Conservation (phyloP, 2,113 vertebrate species). For the Andinoacara biseriatus region DNA sequence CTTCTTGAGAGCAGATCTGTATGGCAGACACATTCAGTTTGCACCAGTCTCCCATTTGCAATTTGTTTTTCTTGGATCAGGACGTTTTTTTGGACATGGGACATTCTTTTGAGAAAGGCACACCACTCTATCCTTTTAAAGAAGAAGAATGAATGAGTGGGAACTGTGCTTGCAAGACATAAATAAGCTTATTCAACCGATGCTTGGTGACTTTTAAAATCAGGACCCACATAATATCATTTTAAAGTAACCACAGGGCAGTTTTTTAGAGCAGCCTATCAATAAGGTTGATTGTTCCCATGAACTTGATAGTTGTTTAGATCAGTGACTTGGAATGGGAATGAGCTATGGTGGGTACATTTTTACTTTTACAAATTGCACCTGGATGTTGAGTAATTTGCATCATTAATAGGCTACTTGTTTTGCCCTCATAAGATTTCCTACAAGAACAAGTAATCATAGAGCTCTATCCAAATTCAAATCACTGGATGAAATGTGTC, state of each 20-base stretch:
- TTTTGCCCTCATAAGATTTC: not conserved
- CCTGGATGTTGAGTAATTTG: not conserved
- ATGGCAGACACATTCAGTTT: not conserved
- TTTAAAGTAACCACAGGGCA: not conserved
- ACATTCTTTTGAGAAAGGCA: not conserved
- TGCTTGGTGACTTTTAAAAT: not conserved
- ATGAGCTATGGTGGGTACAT: not conserved
- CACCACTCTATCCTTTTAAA: constrained; percentile 11
- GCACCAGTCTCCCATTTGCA: not conserved
- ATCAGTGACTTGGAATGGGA: not conserved
- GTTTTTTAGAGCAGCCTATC: not conserved
- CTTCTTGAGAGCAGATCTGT: not conserved
- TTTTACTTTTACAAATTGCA: not conserved
- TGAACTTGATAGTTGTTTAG: not conserved
- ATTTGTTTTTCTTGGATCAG: constrained; percentile 9
- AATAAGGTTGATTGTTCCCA: not conserved
- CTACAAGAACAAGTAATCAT: not conserved
- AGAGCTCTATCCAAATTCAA: not conserved
- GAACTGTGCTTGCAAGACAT: not conserved
- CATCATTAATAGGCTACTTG: not conserved
- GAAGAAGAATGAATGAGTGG: constrained; percentile 15
- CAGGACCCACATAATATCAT: not conserved
- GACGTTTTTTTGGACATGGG: constrained; percentile 7
- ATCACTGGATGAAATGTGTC: not conserved
- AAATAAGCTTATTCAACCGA: not conserved